Evolutionary conservation across 2,888 invertebrate genomes (phyloP).

Genomic region (Amaurobius ferox): DNA sequence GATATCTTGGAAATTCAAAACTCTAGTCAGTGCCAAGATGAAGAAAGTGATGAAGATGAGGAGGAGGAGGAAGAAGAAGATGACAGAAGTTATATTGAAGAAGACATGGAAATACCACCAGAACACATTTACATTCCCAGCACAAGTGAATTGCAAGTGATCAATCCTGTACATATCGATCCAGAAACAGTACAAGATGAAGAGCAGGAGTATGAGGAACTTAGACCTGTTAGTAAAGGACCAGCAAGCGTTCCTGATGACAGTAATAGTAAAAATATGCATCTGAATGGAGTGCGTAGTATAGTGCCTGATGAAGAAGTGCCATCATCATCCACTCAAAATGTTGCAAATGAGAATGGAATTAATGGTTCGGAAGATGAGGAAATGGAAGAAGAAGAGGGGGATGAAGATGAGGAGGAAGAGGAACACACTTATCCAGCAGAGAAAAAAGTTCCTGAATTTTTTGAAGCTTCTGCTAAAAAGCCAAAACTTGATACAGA

Average conservation of each 20-base stretch:
- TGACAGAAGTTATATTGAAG: neutral
- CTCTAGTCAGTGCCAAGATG: neutral
- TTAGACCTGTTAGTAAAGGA: neutral
- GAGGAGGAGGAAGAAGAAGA: neutral
- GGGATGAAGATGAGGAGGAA: neutral
- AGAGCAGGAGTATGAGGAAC: neutral
- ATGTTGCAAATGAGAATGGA: neutral
- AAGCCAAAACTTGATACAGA: neutral
- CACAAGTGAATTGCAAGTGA: neutral
- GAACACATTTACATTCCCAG: neutral
- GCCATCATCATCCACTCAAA: neutral
- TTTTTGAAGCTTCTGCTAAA: neutral
- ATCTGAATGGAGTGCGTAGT: neutral
- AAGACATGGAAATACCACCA: neutral
- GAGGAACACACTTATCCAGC: neutral
- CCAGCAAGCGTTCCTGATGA: neutral
- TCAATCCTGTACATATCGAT: neutral
- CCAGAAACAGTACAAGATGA: neutral
- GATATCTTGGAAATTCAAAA: neutral
- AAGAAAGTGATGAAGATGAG: neutral
- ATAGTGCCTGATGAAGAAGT: neutral
- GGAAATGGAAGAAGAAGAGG: neutral
- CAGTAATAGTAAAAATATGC: neutral
- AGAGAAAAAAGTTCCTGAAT: neutral
- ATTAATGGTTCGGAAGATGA: neutral